Percentiles rank a stretch among this genome's conserved stretches.
Evolutionary conservation across 2,113 vertebrate genomes (phyloP).

Genomic region (Garra rufa): DNA sequence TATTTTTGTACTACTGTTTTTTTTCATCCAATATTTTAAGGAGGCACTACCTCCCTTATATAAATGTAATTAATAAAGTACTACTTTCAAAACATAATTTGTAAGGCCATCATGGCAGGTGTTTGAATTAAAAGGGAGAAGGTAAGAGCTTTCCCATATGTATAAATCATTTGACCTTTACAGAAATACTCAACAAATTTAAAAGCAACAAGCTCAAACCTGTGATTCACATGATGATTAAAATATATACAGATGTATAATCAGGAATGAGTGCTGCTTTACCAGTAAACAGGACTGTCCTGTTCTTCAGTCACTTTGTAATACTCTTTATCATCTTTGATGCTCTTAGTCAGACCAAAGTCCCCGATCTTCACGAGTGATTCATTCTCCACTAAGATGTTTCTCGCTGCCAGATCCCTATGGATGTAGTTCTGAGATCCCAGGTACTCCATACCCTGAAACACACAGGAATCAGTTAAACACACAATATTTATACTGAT

Average conservation of each 20-base stretch:
- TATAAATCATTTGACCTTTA: too few species aligned
- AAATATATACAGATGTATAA: not conserved
- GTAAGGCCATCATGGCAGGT: too few species aligned
- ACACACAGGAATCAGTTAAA: conserved; percentile 1
- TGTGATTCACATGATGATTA: not conserved
- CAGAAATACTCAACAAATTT: not conserved
- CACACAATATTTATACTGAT: not conserved
- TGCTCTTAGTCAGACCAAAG: conserved; percentile 87
- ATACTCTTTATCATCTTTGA: conserved; percentile 86
- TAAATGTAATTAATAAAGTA: too few species aligned
- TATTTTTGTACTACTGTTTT: too few species aligned
- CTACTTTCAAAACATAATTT: too few species aligned
- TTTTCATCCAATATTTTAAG: too few species aligned
- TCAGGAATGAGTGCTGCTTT: conserved; percentile 16
- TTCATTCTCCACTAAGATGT: conserved; percentile 85
- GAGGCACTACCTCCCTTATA: too few species aligned
- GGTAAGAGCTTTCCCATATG: too few species aligned
- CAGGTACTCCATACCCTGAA: conserved; percentile 87
- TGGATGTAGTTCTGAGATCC: conserved; percentile 79
- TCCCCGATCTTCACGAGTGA: conserved; percentile 88
- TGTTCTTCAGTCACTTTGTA: conserved; percentile 87
- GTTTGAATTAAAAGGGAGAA: too few species aligned
- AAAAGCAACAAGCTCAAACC: not conserved
- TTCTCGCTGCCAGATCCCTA: conserved; percentile 81
- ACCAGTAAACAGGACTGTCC: conserved; percentile 90